phyloP scores from a whole-genome alignment of 2,113 vertebrate species.

The Orthonyx spaldingii region DNA sequence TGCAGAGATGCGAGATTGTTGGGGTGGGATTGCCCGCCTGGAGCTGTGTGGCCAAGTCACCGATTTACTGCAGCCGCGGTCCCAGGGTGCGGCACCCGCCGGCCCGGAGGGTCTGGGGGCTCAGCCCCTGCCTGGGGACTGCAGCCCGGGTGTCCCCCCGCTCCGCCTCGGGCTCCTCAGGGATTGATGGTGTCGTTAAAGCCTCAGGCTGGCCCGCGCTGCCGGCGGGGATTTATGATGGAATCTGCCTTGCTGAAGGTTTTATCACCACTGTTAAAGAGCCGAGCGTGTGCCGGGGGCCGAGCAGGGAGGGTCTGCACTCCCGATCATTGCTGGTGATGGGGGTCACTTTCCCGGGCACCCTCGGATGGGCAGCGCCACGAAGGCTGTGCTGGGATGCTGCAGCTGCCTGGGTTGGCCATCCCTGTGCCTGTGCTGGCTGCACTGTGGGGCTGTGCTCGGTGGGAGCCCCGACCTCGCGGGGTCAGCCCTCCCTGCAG shows the following conservation, averaged over 20 bases:
- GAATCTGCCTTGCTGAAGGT: conserved; percentile 9
- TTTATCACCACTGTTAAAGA: conserved; percentile 19
- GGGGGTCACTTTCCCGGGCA: background rate
- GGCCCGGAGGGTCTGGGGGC: accelerated
- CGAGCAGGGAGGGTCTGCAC: background rate
- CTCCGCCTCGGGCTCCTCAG: background rate
- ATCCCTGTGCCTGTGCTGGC: background rate
- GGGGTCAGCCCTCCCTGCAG: background rate
- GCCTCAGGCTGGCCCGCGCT: background rate
- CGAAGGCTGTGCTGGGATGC: accelerated
- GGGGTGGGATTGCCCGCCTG: accelerated
- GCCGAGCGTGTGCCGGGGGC: background rate
- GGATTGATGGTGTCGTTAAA: conserved; percentile 54
- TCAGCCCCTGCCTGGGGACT: background rate
- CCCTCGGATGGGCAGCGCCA: accelerated
- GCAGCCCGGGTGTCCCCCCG: background rate
- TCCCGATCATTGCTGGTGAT: background rate
- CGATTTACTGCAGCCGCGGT: accelerated
- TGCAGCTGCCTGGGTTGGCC: accelerated
- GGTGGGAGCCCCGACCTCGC: accelerated
- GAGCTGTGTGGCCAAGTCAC: accelerated
- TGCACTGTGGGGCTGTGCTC: accelerated
- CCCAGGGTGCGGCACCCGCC: accelerated
- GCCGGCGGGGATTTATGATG: conserved; percentile 8
- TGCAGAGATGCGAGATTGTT: accelerated